Evolutionary conservation across 2,888 invertebrate species (phyloP).

Genomic region (Alentia gelatinosa): DNA sequence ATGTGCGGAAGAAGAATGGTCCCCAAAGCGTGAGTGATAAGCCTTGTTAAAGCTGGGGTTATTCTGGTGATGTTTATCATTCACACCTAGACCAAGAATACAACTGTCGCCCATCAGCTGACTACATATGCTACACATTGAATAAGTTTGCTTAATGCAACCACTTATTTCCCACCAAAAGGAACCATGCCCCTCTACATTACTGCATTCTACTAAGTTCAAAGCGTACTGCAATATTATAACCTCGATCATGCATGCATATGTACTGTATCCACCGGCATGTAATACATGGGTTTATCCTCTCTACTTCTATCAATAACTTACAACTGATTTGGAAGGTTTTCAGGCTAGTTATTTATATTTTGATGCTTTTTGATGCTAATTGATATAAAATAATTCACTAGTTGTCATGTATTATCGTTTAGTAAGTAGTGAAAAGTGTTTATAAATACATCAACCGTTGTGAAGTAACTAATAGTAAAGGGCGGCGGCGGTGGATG

Average conservation of each 20-base stretch:
- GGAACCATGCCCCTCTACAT: slow-evolving; percentile 25
- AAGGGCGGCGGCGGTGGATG: background rate
- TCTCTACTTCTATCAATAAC: background rate
- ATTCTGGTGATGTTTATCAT: slow-evolving; percentile 7
- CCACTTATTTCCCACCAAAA: background rate
- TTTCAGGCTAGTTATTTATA: background rate
- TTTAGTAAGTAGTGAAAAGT: background rate
- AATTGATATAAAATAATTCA: background rate
- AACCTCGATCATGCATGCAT: background rate
- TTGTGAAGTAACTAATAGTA: slow-evolving; percentile 2
- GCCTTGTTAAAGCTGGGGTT: slow-evolving; percentile 49
- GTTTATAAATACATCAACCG: background rate
- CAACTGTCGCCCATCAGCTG: background rate
- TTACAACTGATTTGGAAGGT: background rate
- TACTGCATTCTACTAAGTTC: background rate
- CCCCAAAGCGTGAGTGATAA: slow-evolving; percentile 47
- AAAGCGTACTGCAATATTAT: background rate
- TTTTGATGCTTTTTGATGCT: background rate
- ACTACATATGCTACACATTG: background rate
- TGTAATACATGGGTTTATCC: background rate
- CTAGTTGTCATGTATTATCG: background rate
- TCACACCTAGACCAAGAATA: slow-evolving; percentile 42
- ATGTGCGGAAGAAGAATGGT: slow-evolving; percentile 21
- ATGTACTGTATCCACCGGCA: background rate
- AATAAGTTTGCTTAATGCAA: background rate